Evolutionary conservation across 1,140 invertebrate genomes (phyloP).

Genomic region (Eupristina koningsbergeri): DNA sequence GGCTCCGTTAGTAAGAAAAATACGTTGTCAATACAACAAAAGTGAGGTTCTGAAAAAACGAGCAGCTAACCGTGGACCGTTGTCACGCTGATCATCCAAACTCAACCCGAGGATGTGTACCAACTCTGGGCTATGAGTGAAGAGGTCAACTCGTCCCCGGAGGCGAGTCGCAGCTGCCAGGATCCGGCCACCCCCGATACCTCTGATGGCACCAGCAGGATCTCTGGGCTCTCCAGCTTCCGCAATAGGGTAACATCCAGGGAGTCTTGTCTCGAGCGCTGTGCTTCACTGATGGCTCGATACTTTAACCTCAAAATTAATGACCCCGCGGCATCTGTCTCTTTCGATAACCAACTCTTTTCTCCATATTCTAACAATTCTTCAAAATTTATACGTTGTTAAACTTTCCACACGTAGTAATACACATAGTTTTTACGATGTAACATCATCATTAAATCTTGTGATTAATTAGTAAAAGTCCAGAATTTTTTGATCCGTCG

Average conservation of each 20-base stretch:
- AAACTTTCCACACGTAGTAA: no score
- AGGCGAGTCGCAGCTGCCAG: neutral
- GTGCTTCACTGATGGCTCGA: no score
- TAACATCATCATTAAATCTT: no score
- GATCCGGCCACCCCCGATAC: neutral
- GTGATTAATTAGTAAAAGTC: no score
- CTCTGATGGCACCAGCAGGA: neutral
- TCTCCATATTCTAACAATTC: no score
- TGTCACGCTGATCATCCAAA: neutral
- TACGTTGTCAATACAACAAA: conserved; percentile 11
- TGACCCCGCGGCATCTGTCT: no score
- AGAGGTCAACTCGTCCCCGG: neutral
- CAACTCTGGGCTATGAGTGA: conserved; percentile 1
- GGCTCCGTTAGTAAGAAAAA: neutral
- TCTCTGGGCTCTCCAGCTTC: neutral
- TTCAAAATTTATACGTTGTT: no score
- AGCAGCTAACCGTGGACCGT: neutral
- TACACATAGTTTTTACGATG: no score
- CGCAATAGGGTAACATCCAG: conserved; percentile 44
- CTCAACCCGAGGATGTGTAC: no score
- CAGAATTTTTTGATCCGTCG: no score
- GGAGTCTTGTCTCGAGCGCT: no score
- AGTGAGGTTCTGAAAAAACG: neutral
- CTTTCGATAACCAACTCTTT: no score
- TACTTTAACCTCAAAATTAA: neutral